Evolutionary conservation across 2,888 invertebrate genomes (phyloP).

Genomic region (Lottia scabra): DNA sequence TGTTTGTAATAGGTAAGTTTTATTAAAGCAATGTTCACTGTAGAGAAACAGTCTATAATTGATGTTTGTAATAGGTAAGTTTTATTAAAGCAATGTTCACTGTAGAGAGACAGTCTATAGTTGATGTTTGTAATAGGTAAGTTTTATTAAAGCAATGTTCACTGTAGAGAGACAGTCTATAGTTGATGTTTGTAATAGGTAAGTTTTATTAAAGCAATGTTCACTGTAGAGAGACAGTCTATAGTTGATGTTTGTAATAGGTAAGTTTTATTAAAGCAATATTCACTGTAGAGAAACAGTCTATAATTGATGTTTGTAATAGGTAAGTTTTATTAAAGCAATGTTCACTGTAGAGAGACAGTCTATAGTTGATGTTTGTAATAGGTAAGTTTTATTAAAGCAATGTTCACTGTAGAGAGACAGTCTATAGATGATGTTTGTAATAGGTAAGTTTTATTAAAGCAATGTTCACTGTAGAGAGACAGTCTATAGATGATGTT

Average conservation of each 20-base stretch:
- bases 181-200: slow-evolving; percentile 75
- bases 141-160: too few species aligned
- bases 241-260: slow-evolving; percentile 77
- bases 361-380: slow-evolving; percentile 79
- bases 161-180: slow-evolving; percentile 80
- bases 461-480: slow-evolving; percentile 81
- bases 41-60: slow-evolving; percentile 79
- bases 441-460: slow-evolving; percentile 69
- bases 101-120: slow-evolving; percentile 79
- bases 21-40: too few species aligned
- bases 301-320: slow-evolving; percentile 79
- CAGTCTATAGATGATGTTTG: slow-evolving; percentile 80
- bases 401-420: slow-evolving; percentile 80
- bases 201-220: too few species aligned
- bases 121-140: slow-evolving; percentile 75
- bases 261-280: too few species aligned
- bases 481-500: slow-evolving; percentile 79
- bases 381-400: slow-evolving; percentile 69
- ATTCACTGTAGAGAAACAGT: slow-evolving; percentile 79
- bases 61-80: slow-evolving; percentile 74
- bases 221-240: slow-evolving; percentile 79
- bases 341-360: slow-evolving; percentile 80
- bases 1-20: slow-evolving; percentile 74
- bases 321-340: too few species aligned
- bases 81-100: too few species aligned